Evolutionary conservation across 2,888 invertebrate genomes (phyloP), one percentile per base, ranked within the genome.

Genomic region (Electrophaes corylata): DNA sequence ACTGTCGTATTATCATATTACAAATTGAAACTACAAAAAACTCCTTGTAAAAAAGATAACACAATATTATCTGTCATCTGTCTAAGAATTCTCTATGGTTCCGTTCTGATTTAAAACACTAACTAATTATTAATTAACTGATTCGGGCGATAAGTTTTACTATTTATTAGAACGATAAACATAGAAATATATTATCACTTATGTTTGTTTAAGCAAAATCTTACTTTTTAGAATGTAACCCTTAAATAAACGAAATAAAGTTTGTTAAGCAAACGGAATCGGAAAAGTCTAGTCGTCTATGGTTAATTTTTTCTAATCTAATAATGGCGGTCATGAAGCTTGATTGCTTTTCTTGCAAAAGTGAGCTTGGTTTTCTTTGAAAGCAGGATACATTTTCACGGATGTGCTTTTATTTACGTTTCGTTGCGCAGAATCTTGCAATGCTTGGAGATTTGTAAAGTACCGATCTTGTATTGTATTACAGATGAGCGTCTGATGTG

Each of bases 311-410:
- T 76, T 77, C 72, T 69, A 67, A 67, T 73, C 76, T 6, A 20
- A 26, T 26, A 8, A 20, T 41, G 41, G 41, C 41, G 39, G 84
- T 76, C 78, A 75, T 75, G 76, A 84, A 85, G 88, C 88, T 87
- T 87, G 84, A 84, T 86, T 86, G 71, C 88, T 88, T 88, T 88
- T 83, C 83, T 85, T 84, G 81, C 78, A 78, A 88, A 88, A 87
- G 83, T 82, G 84, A 86, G 88, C 87, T 89, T 87, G 84, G 84
- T 88, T 89, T 88, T 84, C 83, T 85, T 84, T 85, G 78, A 81
- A 84, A 82, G 83, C 78, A 70, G 72, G 76, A 70, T 44, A 77
- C 49, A 77, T 77, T 79, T 78, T 78, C 80, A 76, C 69, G 72
- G 75, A 76, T 73, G 72, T 73, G 77, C 83, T 83, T 87, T 87